Conservation (phyloP, 2,113 vertebrate species). For the Trogon melanurus region DNA sequence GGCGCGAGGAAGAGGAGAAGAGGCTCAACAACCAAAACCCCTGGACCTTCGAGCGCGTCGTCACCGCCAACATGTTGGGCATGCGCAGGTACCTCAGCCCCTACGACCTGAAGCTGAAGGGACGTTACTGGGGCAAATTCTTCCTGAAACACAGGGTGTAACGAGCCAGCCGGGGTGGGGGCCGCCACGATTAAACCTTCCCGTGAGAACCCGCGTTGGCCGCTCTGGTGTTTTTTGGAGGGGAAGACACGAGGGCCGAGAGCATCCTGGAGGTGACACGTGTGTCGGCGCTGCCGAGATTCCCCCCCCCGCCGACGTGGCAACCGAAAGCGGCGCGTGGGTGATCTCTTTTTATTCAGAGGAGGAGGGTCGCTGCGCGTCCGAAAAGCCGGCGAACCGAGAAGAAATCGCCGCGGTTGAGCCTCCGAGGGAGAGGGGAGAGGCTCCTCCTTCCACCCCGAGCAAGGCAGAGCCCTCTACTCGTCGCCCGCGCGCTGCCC, state of each 20-base stretch:
- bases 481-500: neutral
- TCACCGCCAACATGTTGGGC: slow-evolving; percentile 88
- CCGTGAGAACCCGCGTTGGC: too few relatives aligned
- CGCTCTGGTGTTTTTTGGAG: neutral
- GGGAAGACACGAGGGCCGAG: too few relatives aligned
- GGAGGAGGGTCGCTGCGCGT: neutral
- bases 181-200: neutral
- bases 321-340: neutral
- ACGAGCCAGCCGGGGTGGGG: neutral
- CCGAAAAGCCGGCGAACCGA: neutral
- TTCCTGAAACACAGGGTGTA: slow-evolving; percentile 81
- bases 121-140: slow-evolving; percentile 89
- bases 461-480: neutral
- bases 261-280: too few relatives aligned
- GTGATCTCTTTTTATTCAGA: slow-evolving; percentile 48
- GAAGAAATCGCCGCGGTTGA: neutral
- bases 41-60: slow-evolving; percentile 89
- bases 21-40: slow-evolving; percentile 89
- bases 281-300: too few relatives aligned
- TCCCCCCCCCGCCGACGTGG: accelerated
- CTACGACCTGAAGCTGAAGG: slow-evolving; percentile 81
- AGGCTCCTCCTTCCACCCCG: neutral
- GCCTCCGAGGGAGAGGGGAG: neutral
- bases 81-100: slow-evolving; percentile 89
- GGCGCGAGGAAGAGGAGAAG: slow-evolving; percentile 69